phyloP scores from a whole-genome alignment of 2,113 vertebrate genomes.

The Catharus fuscescens region DNA sequence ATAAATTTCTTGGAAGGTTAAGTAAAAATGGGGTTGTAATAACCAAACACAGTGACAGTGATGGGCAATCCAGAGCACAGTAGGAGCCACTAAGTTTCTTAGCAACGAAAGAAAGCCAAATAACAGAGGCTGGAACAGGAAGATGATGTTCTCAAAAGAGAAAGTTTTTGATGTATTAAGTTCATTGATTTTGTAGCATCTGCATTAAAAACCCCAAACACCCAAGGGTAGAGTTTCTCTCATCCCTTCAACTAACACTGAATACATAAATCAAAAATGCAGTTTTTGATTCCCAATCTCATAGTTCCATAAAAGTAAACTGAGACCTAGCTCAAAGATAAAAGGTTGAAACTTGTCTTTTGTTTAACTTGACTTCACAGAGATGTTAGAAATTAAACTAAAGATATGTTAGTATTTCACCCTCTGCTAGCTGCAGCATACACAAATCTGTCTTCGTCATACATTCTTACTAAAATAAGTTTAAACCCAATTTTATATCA shows the following conservation, averaged over 20 bases:
- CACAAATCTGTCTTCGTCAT: neutral
- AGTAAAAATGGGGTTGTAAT: neutral
- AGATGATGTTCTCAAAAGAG: neutral
- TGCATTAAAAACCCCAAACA: neutral
- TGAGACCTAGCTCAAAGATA: neutral
- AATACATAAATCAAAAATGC: neutral
- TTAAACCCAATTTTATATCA: neutral
- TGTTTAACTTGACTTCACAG: neutral
- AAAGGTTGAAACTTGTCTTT: neutral
- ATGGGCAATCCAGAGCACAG: neutral
- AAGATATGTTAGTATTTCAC: neutral
- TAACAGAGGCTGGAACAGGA: neutral
- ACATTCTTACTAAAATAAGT: neutral
- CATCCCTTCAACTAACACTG: neutral
- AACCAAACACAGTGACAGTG: neutral
- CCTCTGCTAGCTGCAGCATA: neutral
- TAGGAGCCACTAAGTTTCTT: neutral
- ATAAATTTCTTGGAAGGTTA: constrained; percentile 12
- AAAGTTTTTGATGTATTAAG: neutral
- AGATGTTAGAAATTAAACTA: neutral
- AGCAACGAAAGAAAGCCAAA: neutral
- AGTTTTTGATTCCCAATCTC: neutral
- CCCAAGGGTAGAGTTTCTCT: neutral
- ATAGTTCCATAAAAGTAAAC: neutral
- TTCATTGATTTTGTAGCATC: neutral